A percentile compares a stretch with the other conserved stretches of the same genome.
These are phyloP conservation scores for Polyommatus icarus DNA, from an alignment of 2,888 invertebrate genomes.

Conservation along the genomic window DNA sequence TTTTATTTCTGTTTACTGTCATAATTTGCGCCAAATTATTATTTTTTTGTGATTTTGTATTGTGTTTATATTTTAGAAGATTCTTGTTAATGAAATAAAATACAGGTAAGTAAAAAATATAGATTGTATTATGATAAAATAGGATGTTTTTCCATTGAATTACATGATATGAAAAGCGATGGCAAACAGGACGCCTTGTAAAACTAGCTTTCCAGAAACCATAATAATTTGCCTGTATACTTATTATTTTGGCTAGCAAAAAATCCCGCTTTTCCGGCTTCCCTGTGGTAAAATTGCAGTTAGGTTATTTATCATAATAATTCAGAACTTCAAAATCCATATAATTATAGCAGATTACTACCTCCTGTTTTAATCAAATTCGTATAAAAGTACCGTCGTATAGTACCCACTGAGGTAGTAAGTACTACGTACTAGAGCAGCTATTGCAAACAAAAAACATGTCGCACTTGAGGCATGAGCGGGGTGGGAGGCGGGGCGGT, in stretches of 20 bases:
- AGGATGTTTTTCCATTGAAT: background rate
- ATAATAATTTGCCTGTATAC: too few relatives aligned
- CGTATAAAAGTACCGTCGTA: too few relatives aligned
- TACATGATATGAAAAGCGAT: background rate
- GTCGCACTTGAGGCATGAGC: too few relatives aligned
- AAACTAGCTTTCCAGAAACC: background rate
- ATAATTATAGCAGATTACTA: too few relatives aligned
- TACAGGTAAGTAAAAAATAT: background rate
- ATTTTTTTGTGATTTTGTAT: constrained; percentile 32
- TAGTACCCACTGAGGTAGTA: too few relatives aligned
- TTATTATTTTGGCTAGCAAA: too few relatives aligned
- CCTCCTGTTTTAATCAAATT: too few relatives aligned
- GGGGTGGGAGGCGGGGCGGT: too few relatives aligned
- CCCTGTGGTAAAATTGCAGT: background rate
- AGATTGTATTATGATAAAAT: background rate
- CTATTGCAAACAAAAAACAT: too few relatives aligned
- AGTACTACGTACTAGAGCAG: too few relatives aligned
- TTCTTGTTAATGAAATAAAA: background rate
- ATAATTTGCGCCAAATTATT: constrained; percentile 65
- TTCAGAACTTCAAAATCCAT: background rate
- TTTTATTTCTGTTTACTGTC: constrained; percentile 45
- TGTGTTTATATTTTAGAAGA: constrained; percentile 13
- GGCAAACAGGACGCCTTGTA: background rate
- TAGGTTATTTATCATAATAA: background rate
- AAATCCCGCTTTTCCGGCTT: background rate